Base-by-base conservation (phyloP, 2,797 vertebrate species). In the Coregonus sp. region DNA sequence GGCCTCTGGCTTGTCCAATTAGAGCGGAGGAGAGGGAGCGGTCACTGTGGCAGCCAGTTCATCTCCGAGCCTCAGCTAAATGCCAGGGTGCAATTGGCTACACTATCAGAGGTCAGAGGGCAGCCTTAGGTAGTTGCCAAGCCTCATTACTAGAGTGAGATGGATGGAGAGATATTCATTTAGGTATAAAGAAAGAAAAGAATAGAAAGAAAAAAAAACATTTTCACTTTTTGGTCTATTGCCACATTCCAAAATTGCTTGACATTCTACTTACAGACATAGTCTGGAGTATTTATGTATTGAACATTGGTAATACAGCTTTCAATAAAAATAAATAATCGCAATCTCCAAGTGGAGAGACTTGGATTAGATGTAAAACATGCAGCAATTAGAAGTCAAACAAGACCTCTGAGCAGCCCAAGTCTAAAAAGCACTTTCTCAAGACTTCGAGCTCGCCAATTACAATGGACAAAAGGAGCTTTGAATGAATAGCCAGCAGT, bases 381-480 rank as follows among this genome's bases (percentile, higher is more conserved):
- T 74, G 66, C 82, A 77, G 54, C 65, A 82, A 25, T 25, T 25
- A 25, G 25, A 25, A 78, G 77, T 80, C 74, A 84, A 70, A 83
- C 40, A 63, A 73, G 37, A 84, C 73, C 35, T 68, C 25, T 75
- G 37, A 67, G 74, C 63, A 66, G 29, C 79, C 81, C 72, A 73
- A 50, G 18, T 70, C 78, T 71, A 75, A 76, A 85, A 83, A 82
- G 74, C 69, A 77, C 29, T 59, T 81, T 77, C 75, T 81, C 78
- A 83, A 65, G 12, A 29, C 65, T 78, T 76, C 68, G 20, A 70
- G 76, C 75, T 80, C 56, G 76, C 79, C 71, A 84, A 88, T 88
- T 88, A 86, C 75, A 82, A 76, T 59, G 50, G 74, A 74, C 75
- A 84, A 70, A 20, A 82, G 70, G 70, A 73, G 76, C 37, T 70